A percentile compares a stretch with the other conserved stretches of the same genome.
These are phyloP conservation scores for Nestor notabilis DNA, from an alignment of 2,113 vertebrate species.

Conservation along the genomic window DNA sequence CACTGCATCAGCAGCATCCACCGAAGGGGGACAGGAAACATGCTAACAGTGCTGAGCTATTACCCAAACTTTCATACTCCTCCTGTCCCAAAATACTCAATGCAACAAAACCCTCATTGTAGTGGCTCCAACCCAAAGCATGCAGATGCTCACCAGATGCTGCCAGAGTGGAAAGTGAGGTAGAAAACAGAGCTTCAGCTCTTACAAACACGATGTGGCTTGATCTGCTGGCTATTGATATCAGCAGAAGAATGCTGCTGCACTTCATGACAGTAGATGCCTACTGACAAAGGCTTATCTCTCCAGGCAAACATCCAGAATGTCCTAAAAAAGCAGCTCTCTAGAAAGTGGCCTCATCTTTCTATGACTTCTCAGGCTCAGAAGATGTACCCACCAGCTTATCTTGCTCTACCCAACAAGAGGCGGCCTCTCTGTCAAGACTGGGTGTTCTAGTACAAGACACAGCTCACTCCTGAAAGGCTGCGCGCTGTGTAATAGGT, in stretches of 20 bases:
- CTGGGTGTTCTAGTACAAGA: not conserved
- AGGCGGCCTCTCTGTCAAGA: not conserved
- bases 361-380: not conserved
- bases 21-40: not conserved
- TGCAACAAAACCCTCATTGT: not conserved
- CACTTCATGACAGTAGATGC: accelerated
- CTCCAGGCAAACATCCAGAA: not conserved
- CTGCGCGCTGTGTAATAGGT: accelerated
- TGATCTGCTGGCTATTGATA: not conserved
- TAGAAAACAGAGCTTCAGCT: not conserved
- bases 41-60: not conserved
- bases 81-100: not conserved
- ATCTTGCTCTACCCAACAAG: not conserved
- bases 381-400: not conserved
- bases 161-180: not conserved
- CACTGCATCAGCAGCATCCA: not conserved
- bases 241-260: not conserved
- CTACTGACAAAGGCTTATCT: not conserved
- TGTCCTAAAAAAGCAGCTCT: not conserved
- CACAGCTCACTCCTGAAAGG: not conserved
- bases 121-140: not conserved
- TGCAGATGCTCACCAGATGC: constrained; percentile 34
- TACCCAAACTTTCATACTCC: not conserved
- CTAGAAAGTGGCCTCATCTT: not conserved
- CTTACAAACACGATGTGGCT: not conserved